Base-by-base conservation (phyloP, 2,797 vertebrate species). In the Dendrocincla tyrannina region DNA sequence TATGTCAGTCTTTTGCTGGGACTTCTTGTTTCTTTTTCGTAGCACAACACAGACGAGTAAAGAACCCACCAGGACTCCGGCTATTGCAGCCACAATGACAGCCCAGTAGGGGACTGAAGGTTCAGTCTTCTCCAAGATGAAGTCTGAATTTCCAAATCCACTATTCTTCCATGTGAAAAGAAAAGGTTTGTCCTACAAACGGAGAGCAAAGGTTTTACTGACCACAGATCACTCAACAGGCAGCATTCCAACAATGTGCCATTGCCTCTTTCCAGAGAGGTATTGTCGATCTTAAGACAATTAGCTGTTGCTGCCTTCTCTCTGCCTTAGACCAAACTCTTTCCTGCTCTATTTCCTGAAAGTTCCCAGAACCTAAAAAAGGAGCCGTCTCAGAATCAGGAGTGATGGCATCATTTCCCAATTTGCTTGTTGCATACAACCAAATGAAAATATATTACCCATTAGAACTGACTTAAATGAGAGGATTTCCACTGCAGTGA, bases 161-260 rank as follows among this genome's bases (percentile, higher is more conserved):
- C 98, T 99, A 66, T 99, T 99, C 79, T 81, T 95, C 70, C 88
- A 82, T 3, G 99, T 99, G 95, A 97, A 98, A 88, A 99, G 97
- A 96, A 98, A 99, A 19, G 99, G 99, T 50, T 98, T 97, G 33
- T 98, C 99, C 99, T 99, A 94, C 10, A 94, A 72, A 96, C 50
- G 94, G 12, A 93, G 46, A 79, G 84, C 12, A 89, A 75, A 95
- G 37, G 5, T 13, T 93, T 96, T 90, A 89, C 17, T 74, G 41
- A 67, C 44, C 76, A 66, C 33, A 79, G 37, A 79, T 23, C 50
- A 72, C 28, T 60, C 53, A 55, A 30, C 1, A 9, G 24, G 42
- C 24, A 84, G 28, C 32, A 30, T 58, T 86, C 27, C 85, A 50
- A n/a, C 19, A 74, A 28, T 11, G 64, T 28, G 44, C 5, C 30